Base-by-base conservation (phyloP, 1,140 invertebrate species). In the Chironomus striatipennis region DNA sequence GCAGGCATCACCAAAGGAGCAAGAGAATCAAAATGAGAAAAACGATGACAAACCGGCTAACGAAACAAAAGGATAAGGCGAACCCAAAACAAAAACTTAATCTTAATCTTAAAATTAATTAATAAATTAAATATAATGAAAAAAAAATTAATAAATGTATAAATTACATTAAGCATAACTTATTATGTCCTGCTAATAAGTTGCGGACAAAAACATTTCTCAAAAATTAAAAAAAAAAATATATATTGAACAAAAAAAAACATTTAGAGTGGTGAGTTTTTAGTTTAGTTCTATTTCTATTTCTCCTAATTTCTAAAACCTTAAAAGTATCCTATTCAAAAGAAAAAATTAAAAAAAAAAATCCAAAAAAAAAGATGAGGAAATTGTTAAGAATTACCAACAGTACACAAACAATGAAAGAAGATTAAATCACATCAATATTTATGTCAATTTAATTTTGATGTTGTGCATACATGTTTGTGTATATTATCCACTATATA, bases 21-120 rank as follows among this genome's bases (percentile, higher is more conserved):
- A 74, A 10, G 73, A 72, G 21, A 34, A 18, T 70, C 57, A 72
- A 72, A 73, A 77, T 77, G 70, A 80, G 79, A 72, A 79, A 79
- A 65, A 75, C 77, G 10, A 79, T 42, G 24, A 73, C 72, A 42
- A 73, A 73, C 24, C 24, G 42, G 42, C 72, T 42, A 73, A 43
- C 24, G 72, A 73, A 73, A 42, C 24, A 34, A 43, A 73, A 42
- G 72, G 20, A 42, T 42, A 73, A 42, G 42, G 72, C 42, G 12
- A 42, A 43, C 8, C 15, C 24, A 73, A 73, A 73, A 24, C 67
- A 70, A 42, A 73, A 15, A 42, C 15, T 18, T 73, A 43, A 73
- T 18, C 10, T 17, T 43, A 42, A 73, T 24, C 15, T 18, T 34
- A n/a, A n/a, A n/a, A n/a, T n/a, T n/a, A 42, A 18, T 73, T 42